A percentile compares a stretch with the other conserved stretches of the same genome.
phyloP scores from a whole-genome alignment of 2,113 vertebrate genomes.

The Sapajus apella region DNA sequence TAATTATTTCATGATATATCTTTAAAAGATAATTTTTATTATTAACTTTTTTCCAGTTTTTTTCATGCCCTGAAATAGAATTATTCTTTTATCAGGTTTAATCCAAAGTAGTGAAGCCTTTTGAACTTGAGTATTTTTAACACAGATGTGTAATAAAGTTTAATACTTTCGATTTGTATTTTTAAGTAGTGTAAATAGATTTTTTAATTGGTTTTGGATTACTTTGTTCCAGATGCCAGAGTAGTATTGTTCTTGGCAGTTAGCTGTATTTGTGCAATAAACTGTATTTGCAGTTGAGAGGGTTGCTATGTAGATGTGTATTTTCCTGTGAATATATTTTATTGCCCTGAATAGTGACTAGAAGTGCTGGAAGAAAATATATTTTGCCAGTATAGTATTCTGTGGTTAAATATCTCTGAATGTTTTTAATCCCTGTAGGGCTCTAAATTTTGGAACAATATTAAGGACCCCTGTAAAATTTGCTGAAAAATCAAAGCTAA shows the following conservation, averaged over 20 bases:
- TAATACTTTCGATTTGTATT: conserved; percentile 45
- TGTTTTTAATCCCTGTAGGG: conserved; percentile 24
- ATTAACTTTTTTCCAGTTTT: not conserved
- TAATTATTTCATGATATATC: not conserved
- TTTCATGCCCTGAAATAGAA: not conserved
- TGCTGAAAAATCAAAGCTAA: not conserved
- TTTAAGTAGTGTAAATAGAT: conserved; percentile 59
- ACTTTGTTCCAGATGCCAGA: conserved; percentile 55
- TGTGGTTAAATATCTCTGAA: conserved; percentile 27
- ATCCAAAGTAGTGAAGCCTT: not conserved
- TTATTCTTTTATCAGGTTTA: conserved; percentile 9
- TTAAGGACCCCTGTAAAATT: not conserved
- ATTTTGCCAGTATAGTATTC: conserved; percentile 28
- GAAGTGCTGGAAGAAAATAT: conserved; percentile 35
- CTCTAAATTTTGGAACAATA: conserved; percentile 19
- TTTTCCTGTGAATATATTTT: conserved; percentile 55
- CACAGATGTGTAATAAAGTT: not conserved
- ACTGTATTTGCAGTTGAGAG: conserved; percentile 46
- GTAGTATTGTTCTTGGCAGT: conserved; percentile 41
- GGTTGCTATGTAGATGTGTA: not conserved
- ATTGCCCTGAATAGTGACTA: conserved; percentile 29
- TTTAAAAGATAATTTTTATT: conserved; percentile 34
- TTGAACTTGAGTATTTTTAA: conserved; percentile 39
- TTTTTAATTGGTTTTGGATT: conserved; percentile 58
- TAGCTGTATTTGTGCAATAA: conserved; percentile 20